Base-by-base conservation (phyloP, 1,140 invertebrate genomes). In the Harlomillsia oculata region DNA sequence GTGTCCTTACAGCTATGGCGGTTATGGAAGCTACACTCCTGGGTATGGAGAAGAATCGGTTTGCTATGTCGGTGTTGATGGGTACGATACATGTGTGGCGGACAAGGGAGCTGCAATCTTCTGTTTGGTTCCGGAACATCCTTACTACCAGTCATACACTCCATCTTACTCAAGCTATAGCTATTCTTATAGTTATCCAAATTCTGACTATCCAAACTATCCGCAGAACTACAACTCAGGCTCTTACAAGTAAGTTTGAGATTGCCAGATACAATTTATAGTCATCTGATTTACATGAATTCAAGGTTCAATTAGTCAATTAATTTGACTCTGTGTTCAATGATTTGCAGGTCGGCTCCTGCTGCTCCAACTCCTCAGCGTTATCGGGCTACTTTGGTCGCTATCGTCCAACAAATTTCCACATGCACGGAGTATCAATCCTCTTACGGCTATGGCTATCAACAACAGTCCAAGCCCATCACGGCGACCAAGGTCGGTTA, bases 11-110 rank as follows among this genome's bases (percentile, higher is more conserved):
- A 28, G 20, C 4, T 44, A 54, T 14, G 40, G 48, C 11, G n/a
- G n/a, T n/a, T n/a, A n/a, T n/a, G n/a, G n/a, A n/a, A n/a, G n/a
- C n/a, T 45, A 44, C 13, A 16, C n/a, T 20, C 21, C 16, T 2
- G 11, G 18, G 9, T 34, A 37, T 13, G 53, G 36, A 37, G 54
- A 51, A 26, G 48, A 39, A n/a, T 3, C 5, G 25, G 45, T 49
- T 26, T 40, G 45, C 16, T 60, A 56, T 23, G 58, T 64, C 21
- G 62, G 62, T 46, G 62, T 64, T 39, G 34, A 64, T 23, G 62
- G 62, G 40, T 51, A 44, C 23, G 62, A 64, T 29, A 49, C 62
- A 23, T 64, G 62, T 45, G 62, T 64, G 25, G 62, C 62, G 29
- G 62, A 64, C 49, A 57, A 60, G 37, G 62, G 62, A 23, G 48